Percentiles rank a stretch among this genome's conserved stretches.
phyloP scores from a whole-genome alignment of 2,888 invertebrate species.

The Oscheius sp. region DNA sequence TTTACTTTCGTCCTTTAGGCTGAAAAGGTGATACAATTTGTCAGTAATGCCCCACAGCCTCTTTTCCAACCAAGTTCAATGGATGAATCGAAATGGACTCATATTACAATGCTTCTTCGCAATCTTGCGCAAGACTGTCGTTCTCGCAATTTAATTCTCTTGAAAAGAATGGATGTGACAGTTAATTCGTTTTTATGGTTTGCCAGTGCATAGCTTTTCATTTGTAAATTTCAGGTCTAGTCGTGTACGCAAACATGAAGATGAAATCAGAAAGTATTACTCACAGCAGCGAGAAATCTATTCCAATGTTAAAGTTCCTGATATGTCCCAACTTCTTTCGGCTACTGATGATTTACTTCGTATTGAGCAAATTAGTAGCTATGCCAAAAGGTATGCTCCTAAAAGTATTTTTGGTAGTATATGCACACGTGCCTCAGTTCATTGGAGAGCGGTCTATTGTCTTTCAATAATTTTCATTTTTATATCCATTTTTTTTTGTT shows the following conservation, averaged over 20 bases:
- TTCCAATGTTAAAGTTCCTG: constrained; percentile 29
- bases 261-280: constrained; percentile 44
- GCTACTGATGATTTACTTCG: constrained; percentile 46
- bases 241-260: constrained; percentile 45
- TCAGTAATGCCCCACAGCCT: background rate
- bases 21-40: background rate
- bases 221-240: constrained; percentile 43
- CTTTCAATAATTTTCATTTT: too few relatives aligned
- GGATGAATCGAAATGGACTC: constrained; percentile 8
- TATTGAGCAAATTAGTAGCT: constrained; percentile 36
- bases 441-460: too few relatives aligned
- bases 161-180: constrained; percentile 92
- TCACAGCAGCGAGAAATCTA: constrained; percentile 35
- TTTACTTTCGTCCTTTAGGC: constrained; percentile 22
- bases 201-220: background rate
- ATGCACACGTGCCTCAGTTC: too few relatives aligned
- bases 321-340: constrained; percentile 44
- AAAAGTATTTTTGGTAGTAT: background rate
- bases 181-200: constrained; percentile 86
- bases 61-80: constrained; percentile 12
- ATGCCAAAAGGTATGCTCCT: constrained; percentile 19
- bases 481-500: too few relatives aligned
- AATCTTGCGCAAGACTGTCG: constrained; percentile 43
- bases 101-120: too few relatives aligned
- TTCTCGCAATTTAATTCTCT: constrained; percentile 76